Percentiles rank a stretch among this genome's conserved stretches.
These are phyloP conservation scores for Lepus townsendii DNA, from an alignment of 2,797 vertebrate species.

Conservation along the genomic window DNA sequence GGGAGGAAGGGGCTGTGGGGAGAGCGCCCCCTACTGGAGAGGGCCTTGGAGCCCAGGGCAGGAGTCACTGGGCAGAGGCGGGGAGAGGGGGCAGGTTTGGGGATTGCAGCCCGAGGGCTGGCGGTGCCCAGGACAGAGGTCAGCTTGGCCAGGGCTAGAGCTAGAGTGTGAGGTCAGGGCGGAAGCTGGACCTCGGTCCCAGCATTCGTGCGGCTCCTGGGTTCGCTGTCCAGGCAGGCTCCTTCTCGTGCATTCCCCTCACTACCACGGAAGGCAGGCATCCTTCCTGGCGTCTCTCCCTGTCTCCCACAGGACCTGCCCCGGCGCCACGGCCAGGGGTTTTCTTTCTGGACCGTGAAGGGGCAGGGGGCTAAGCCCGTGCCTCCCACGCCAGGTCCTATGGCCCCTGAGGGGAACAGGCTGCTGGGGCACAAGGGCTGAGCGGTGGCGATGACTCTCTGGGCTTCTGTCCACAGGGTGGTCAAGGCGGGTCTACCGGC, in stretches of 20 bases:
- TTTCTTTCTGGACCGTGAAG: background rate
- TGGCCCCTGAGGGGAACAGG: background rate
- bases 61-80: background rate
- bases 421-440: background rate
- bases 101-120: background rate
- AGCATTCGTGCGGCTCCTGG: background rate
- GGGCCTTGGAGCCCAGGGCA: background rate
- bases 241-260: background rate
- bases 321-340: background rate
- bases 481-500: slow-evolving; percentile 38
- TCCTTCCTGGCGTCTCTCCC: background rate
- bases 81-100: background rate
- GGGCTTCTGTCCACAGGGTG: slow-evolving; percentile 66
- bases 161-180: background rate
- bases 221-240: background rate
- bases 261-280: background rate
- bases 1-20: background rate
- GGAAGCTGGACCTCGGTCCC: background rate
- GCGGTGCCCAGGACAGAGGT: background rate
- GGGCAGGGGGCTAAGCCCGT: background rate
- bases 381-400: too few relatives aligned
- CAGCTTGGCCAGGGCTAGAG: background rate
- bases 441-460: background rate
- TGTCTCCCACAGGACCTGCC: background rate
- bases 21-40: background rate